Base-by-base conservation (phyloP, 2,888 invertebrate genomes). In the Harpalus rufipes region DNA sequence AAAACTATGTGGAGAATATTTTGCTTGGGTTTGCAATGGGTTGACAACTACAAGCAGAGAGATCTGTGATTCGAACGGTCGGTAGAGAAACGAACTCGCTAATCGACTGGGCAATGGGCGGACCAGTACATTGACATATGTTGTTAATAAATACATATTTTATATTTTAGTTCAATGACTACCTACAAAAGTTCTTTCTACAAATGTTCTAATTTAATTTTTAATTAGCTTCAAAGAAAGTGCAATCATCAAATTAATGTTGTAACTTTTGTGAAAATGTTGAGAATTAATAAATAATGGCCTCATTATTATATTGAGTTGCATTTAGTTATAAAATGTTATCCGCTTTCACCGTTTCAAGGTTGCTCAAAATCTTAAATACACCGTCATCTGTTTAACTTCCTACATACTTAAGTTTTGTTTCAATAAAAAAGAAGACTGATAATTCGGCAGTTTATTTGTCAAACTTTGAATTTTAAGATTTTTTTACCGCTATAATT, bases 261-360 rank as follows among this genome's bases (percentile, higher is more conserved):
- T 63, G 63, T 25, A 8, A 21, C 10, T 63, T 21, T 21, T 12
- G 63, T 63, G 63, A 63, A 63, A 63, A 63, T 63, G 21, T 63
- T 68, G 68, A 14, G 39, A 39, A n/a, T 39, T 39, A 25, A 68
- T 59, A 68, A 32, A 68, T 68, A 68, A 68, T 68, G 68, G 39
- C 68, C 68, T 39, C 68, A 68, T 68, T 68, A 68, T 68, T 68
- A 41, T 39, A 32, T 68, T 68, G 68, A 63, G 32, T 16, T 68
- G 32, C 68, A 68, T 68, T 68, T 10, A 12, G 14, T 25, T 32
- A 21, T 63, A 65, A 65, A 65, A 65, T 65, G 65, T 25, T 65
- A 65, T 65, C 25, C 32, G 32, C 65, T 65, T 65, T 65, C 65
- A 65, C 65, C 32, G 14, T 25, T 61, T 65, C 65, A 65, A 65